Evolutionary conservation across 30 jellyfish, hydroid and myxozoan genomes (phyloP), one percentile per base, ranked within the genome.

Genomic region (Cassiopea andromeda): DNA sequence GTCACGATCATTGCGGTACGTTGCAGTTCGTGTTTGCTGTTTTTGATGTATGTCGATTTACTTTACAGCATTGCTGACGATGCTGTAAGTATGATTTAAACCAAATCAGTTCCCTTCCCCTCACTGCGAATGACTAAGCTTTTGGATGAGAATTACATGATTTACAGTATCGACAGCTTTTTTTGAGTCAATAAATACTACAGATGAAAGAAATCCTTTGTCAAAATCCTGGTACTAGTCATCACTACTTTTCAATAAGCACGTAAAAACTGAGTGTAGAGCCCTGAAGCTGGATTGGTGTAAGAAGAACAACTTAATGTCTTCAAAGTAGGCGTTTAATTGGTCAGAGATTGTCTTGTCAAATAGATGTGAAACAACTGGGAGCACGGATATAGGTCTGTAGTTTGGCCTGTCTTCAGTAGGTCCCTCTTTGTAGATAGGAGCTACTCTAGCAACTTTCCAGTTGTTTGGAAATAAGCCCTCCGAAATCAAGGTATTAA

Each of bases 221-320:
- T 81, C 89, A 64, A 81, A 60, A 54, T 68, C 80, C 19, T 43
- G 54, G 38, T 84, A 84, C 85, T 85, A 84, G 77, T 84, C 85
- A 60, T 84, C 85, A 50, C 77, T 84, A 54, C 78, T 69, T 44
- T 75, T 86, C 74, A 86, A 76, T 69, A 86, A 86, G 93, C 93
- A 86, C 44, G 82, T 86, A 70, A 86, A 59, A 1, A 75, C 78
- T 38, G 93, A 86, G 88, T 74, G 93, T 73, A 86, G 78, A 60
- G 93, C 81, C 93, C 88, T 74, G 89, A 86, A 86, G 77, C 93
- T 89, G 69, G 89, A 86, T 75, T 86, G 93, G 60, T 85, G 73
- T 85, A 72, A 73, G 88, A 15, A 85, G 73, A 85, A 49, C 70
- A 84, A 50, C 66, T 84, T 57, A 50, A 50, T 57, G 12, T 18